Evolutionary conservation across 2,797 vertebrate species (phyloP), one percentile per base, ranked within the genome.

Genomic region (Gila robusta): DNA sequence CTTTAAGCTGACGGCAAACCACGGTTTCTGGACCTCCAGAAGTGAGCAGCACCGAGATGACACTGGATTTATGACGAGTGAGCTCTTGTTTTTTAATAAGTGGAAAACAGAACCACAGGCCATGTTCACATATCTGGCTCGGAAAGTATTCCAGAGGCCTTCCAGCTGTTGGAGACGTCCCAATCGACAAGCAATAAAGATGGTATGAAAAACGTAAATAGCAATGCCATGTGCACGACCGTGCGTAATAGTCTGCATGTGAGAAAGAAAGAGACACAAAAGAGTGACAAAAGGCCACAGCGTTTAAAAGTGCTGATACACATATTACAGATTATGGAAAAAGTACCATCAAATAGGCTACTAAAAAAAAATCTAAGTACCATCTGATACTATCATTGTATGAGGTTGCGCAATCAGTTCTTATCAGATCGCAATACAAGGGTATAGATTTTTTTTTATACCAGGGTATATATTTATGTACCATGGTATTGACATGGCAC

Each of bases 61-160:
- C 86, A 88, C 78, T 41, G 80, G 84, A 87, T 89, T 90, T 86
- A 80, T 81, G 71, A 81, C 56, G 80, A 79, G 66, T 39, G 17
- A 47, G 71, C 44, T 83, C 82, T 87, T 17, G 28, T 84, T 89
- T 90, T 90, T 89, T 84, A 90, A 89, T 85, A 89, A 84, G 59
- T 79, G 89, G 88, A 89, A 91, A 91, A 88, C 56, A 78, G 49
- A 90, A 79, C 79, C 73, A 52, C 59, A 66, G 87, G 90, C 77
- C 32, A 84, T 88, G 79, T 91, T 92, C 88, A 88, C 83, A 86
- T 85, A 87, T 84, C 69, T 88, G 85, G 76, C 26, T 87, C 89
- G 90, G 91, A 92, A 94, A 92, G 72, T 91, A 86, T 92, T 91
- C 78, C 49, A 84, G 56, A 88, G 81, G 11, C 90, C 49, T 84